Evolutionary conservation across 2,797 vertebrate species (phyloP).

Genomic region (Zenarchopterus dispar): DNA sequence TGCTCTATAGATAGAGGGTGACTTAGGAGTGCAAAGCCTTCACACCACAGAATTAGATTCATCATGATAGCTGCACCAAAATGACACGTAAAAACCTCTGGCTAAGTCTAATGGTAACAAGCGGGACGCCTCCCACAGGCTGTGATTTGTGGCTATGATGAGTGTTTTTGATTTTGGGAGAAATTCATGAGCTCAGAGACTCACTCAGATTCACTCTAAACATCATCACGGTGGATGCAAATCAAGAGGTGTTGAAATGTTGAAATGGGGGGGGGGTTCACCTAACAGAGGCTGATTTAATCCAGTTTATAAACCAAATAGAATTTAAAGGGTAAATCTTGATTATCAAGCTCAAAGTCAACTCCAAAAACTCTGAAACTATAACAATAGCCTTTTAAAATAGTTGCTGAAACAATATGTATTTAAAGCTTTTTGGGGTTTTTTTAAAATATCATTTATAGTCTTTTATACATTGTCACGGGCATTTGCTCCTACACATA

Average conservation of each 20-base stretch:
- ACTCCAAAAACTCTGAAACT: no score
- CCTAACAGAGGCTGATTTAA: no score
- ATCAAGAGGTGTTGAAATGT: not conserved
- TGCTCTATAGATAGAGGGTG: slow-evolving; percentile 64
- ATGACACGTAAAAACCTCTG: slow-evolving; percentile 22
- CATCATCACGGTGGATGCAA: not conserved
- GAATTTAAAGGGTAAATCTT: no score
- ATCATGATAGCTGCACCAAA: slow-evolving; percentile 48
- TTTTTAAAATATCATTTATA: not conserved
- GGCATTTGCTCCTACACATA: not conserved
- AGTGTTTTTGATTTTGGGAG: slow-evolving; percentile 11
- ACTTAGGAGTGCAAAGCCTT: slow-evolving; percentile 65
- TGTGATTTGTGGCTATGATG: slow-evolving; percentile 1
- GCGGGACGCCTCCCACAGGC: slow-evolving; percentile 10
- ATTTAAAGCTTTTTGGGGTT: no score
- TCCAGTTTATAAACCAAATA: no score
- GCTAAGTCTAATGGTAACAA: slow-evolving; percentile 36
- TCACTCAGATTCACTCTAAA: not conserved
- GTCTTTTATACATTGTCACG: not conserved
- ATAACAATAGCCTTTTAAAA: no score
- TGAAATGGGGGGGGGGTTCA: no score
- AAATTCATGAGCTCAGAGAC: slow-evolving; percentile 6
- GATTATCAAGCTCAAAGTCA: no score
- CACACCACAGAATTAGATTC: slow-evolving; percentile 71
- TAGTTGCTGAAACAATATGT: no score